phyloP scores from a whole-genome alignment of 2,797 vertebrate species.

The Hyperoplus lanceolatus region DNA sequence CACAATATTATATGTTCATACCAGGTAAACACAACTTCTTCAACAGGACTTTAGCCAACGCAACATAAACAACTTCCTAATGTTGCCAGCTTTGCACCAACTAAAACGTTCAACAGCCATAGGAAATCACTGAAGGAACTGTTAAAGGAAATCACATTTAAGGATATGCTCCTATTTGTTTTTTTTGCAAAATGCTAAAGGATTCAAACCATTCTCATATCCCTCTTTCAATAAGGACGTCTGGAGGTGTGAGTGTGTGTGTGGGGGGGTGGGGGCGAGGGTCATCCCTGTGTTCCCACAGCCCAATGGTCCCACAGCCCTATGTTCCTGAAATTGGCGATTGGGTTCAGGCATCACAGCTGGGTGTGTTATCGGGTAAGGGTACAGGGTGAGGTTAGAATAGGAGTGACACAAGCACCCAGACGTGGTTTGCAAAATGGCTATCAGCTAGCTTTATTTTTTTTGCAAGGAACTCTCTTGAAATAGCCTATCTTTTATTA shows the following conservation, averaged over 20 bases:
- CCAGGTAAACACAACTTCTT: not conserved
- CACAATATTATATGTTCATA: not conserved
- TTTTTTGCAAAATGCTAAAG: not conserved
- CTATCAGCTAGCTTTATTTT: no score
- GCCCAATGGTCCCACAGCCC: no score
- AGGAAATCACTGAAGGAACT: not conserved
- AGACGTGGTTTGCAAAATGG: no score
- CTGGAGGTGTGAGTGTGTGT: not conserved
- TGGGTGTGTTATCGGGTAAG: no score
- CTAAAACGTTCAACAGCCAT: not conserved
- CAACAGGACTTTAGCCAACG: not conserved
- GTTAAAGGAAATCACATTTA: not conserved
- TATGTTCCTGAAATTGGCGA: no score
- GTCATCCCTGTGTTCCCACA: no score
- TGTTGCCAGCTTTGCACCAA: not conserved
- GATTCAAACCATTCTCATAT: not conserved
- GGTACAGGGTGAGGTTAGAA: no score
- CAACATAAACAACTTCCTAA: not conserved
- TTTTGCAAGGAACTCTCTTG: no score
- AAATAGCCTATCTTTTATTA: no score
- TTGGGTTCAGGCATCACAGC: no score
- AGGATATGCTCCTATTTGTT: not conserved
- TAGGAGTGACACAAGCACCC: no score
- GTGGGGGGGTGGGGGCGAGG: no score
- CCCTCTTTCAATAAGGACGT: not conserved